Base-by-base conservation (phyloP, 2,113 vertebrate species). In the Xyliphius kryptos region DNA sequence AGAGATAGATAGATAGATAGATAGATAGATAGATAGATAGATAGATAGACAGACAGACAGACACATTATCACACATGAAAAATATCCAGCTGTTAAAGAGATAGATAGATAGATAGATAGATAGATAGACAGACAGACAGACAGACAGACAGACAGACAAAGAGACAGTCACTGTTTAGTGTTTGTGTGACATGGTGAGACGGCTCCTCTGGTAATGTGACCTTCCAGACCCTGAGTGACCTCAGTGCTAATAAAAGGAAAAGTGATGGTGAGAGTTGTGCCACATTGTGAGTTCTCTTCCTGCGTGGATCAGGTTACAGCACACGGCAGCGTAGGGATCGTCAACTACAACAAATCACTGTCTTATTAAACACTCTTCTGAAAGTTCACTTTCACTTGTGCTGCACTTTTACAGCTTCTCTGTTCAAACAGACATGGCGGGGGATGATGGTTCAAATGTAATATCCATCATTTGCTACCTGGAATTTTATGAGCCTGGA, bases 181-280 rank as follows among this genome's bases (percentile, higher is more conserved):
- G 20, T 48, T 49, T 53, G 50, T 58, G 19, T 54, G 50, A 46
- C 68, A 52, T 17, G 6, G 59, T 63, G 53, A 69, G 19, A 0
- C 0, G 58, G 51, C 69, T 74, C 68, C 67, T 73, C 70, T 80
- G 54, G 58, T 10, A 63, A 13, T 1, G 13, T 55, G 80, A 81
- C 76, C 78, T 22, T 0, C n/a, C 38, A 79, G 74, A 67, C 81
- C 82, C 66, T 60, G 40, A 36, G 65, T 60, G 69, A 83, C 79
- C 83, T 73, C 13, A n/a, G 0, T 66, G 66, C 69, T 73, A 71
- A 81, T 63, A 76, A 83, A 82, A 71, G 77, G 73, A 54, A 72
- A 77, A 77, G 63, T 64, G 17, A 16, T 49, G 57, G 64, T 26
- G 0, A 22, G 58, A 52, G 77, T 76, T 76, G 57, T 61, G 66